A percentile compares a stretch with the other conserved stretches of the same genome.
phyloP scores from a whole-genome alignment of 2,797 vertebrate genomes.

The Capromys pilorides region DNA sequence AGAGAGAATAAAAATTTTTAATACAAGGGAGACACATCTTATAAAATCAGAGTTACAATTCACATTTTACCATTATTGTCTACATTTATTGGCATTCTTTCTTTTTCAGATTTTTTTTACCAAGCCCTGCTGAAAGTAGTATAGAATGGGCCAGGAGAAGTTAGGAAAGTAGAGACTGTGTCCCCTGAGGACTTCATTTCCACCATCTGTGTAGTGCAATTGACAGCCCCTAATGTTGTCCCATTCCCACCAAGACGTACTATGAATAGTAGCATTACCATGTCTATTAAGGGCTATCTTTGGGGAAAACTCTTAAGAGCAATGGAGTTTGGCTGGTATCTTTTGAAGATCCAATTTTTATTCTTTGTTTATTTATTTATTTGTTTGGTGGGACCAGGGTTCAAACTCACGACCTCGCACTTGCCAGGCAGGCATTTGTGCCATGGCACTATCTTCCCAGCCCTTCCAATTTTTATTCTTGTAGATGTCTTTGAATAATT shows the following conservation, averaged over 20 bases:
- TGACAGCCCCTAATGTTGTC: conserved; percentile 42
- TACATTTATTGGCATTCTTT: background rate
- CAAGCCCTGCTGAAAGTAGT: background rate
- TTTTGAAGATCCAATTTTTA: conserved; percentile 61
- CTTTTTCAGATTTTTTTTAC: conserved; percentile 6
- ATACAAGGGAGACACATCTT: background rate
- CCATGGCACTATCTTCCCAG: too few species aligned
- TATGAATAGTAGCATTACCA: conserved; percentile 21
- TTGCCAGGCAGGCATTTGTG: too few species aligned
- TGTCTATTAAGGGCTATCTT: conserved; percentile 46
- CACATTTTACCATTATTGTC: background rate
- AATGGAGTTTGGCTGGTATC: background rate
- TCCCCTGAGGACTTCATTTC: background rate
- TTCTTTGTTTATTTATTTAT: background rate
- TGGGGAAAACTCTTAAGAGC: conserved; percentile 4
- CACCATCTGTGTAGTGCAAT: background rate
- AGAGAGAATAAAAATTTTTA: conserved; percentile 37
- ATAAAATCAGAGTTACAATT: conserved; percentile 19
- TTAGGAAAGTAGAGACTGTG: background rate
- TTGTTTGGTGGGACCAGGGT: too few species aligned
- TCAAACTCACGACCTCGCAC: too few species aligned
- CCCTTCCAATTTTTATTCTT: conserved; percentile 45
- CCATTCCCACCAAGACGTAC: conserved; percentile 1
- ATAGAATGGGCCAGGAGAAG: background rate
- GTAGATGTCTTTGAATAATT: conserved; percentile 45